Evolutionary conservation across 2,113 vertebrate genomes (phyloP).

Genomic region (Acanthisitta chloris): DNA sequence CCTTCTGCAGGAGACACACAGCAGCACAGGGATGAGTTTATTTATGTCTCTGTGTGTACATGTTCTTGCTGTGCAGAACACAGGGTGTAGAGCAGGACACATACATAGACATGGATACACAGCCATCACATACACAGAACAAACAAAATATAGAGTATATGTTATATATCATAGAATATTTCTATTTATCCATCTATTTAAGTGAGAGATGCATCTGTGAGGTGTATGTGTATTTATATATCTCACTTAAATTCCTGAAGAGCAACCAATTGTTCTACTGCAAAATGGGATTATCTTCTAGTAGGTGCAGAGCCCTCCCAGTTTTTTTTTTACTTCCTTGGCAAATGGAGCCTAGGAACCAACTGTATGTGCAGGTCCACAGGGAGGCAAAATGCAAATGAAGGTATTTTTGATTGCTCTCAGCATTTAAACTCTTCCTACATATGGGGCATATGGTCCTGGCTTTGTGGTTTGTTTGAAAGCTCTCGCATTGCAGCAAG

Average conservation of each 20-base stretch:
- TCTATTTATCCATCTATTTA: background rate
- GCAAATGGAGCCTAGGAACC: background rate
- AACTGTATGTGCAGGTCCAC: background rate
- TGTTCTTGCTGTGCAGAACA: accelerated
- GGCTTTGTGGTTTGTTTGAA: background rate
- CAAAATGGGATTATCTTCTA: background rate
- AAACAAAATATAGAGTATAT: accelerated
- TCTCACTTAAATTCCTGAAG: background rate
- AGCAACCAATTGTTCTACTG: background rate
- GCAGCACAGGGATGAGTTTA: background rate
- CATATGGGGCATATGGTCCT: accelerated
- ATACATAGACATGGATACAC: accelerated
- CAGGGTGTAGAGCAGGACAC: accelerated
- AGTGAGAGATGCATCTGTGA: accelerated
- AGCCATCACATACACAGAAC: accelerated
- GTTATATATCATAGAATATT: accelerated
- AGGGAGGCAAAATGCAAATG: background rate
- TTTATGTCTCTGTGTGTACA: accelerated
- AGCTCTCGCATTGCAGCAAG: background rate
- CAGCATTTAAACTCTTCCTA: background rate
- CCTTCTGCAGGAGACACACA: background rate
- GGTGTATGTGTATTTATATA: background rate
- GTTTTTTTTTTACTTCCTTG: background rate
- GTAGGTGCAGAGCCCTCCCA: background rate
- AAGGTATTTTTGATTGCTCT: background rate